Evolutionary conservation across 2,113 vertebrate genomes (phyloP), one percentile per base, ranked within the genome.

Genomic region (Pandion haliaetus): DNA sequence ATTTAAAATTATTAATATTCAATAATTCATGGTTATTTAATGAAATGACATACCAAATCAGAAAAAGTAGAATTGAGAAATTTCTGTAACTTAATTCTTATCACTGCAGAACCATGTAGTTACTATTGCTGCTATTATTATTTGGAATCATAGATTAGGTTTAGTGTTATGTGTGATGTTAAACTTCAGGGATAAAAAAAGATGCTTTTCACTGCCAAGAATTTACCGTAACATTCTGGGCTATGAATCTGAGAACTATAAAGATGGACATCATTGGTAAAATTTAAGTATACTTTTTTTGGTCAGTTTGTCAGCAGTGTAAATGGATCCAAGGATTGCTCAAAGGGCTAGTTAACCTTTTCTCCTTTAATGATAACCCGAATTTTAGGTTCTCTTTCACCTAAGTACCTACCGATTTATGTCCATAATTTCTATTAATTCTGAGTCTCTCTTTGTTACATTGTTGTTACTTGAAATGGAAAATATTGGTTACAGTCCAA

Each of bases 401-500:
- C 36, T 42, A 82, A 89, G 58, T 85, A 80, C 54, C 66, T 88
- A 91, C 84, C 40, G 3, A 95, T 88, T 91, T 94, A 79, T 49
- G 52, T 61, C 62, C 2, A 4, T 93, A 91, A 96, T 95, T 96
- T 88, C 89, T 91, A 66, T 94, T 96, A 97, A 96, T 95, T 91
- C 78, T 59, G 77, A 92, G 77, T 92, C 28, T 32, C 52, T 88
- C 83, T 70, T 93, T 96, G 80, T 88, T 92, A 78, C 80, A 49
- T 55, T 93, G 92, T 90, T 92, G 74, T 90, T 90, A 93, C 59
- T 97, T 86, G 82, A 96, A 97, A 97, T 90, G 85, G 97, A 97
- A 97, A 96, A 97, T 95, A 95, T 47, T 97, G 93, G 94, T 93
- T 95, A 59, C 77, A 91, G 54, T 85, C 91, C 96, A 95, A 92